A percentile compares a stretch with the other conserved stretches of the same genome.
Evolutionary conservation across 2,113 vertebrate species (phyloP).

Genomic region (Coptodon bakossiorum): DNA sequence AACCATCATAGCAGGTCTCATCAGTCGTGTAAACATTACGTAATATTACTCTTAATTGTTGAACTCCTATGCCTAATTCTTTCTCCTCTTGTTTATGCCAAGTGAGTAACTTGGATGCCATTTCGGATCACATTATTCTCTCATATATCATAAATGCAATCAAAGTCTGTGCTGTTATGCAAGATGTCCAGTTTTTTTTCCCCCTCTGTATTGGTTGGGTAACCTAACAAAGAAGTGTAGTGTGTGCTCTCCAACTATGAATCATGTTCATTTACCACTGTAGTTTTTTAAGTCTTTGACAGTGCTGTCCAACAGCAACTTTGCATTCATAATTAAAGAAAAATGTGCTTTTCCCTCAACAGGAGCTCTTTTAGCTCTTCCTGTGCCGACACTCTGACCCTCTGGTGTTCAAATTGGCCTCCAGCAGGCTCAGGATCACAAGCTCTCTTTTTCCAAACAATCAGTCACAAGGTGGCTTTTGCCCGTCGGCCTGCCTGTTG

Average conservation of each 20-base stretch:
- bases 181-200: not conserved
- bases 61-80: not conserved
- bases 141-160: not conserved
- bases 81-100: not conserved
- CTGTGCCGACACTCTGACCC: not conserved
- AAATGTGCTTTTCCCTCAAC: not conserved
- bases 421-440: not conserved
- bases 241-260: not conserved
- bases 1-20: not conserved
- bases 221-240: not conserved
- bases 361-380: not conserved
- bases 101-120: not conserved
- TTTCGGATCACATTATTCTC: not conserved
- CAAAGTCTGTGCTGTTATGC: not conserved
- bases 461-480: conserved; percentile 3
- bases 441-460: not conserved
- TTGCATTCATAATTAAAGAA: not conserved
- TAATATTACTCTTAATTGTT: not conserved
- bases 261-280: not conserved
- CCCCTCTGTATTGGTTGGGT: not conserved
- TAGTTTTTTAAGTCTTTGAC: not conserved
- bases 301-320: not conserved
- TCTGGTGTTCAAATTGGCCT: not conserved
- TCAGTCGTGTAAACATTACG: not conserved
- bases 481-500: not conserved